Evolutionary conservation across 2,113 vertebrate species (phyloP).

Genomic region (Pycnonotus jocosus): DNA sequence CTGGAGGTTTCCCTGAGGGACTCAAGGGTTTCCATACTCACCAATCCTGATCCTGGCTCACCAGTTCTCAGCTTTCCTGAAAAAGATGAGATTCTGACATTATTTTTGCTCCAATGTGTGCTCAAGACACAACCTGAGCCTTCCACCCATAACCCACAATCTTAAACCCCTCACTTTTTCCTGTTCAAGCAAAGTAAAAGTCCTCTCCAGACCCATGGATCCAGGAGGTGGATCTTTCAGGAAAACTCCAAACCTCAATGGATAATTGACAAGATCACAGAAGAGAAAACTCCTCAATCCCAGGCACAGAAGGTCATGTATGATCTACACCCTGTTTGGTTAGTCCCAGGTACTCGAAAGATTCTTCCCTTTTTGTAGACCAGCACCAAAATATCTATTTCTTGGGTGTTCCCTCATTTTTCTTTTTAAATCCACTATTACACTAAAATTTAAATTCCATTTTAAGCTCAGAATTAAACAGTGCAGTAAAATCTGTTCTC

Average conservation of each 20-base stretch:
- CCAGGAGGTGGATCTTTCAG: neutral
- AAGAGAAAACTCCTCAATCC: neutral
- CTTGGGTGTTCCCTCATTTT: neutral
- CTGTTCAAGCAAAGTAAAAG: neutral
- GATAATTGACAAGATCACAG: neutral
- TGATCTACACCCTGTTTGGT: neutral
- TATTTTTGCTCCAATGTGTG: neutral
- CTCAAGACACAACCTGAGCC: neutral
- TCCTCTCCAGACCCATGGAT: neutral
- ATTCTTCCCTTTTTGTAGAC: neutral
- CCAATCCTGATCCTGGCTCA: neutral
- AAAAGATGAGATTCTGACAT: neutral
- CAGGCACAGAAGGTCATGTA: neutral
- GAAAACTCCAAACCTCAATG: neutral
- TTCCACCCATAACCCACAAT: neutral
- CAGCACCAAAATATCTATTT: neutral
- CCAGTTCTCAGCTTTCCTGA: neutral
- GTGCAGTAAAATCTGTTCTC: neutral
- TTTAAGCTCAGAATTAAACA: neutral
- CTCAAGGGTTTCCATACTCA: neutral
- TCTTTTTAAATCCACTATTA: neutral
- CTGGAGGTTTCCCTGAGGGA: too few species aligned
- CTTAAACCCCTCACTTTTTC: neutral
- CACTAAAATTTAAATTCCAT: neutral
- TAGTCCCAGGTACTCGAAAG: neutral